Conservation (phyloP, 2,888 invertebrate genomes). For the Temnothorax ravouxi region DNA sequence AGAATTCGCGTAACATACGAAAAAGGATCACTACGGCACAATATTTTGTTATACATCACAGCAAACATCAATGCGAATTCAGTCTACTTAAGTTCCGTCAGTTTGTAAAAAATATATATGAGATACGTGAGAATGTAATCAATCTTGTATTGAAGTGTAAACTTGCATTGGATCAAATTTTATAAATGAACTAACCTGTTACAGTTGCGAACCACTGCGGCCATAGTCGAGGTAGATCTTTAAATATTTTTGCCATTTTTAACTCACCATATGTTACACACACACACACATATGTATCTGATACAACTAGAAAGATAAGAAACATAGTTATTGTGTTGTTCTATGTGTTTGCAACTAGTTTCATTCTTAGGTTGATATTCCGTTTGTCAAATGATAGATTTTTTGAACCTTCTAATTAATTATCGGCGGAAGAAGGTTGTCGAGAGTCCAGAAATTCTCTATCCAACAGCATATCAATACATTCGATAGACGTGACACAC, state of each 20-base stretch:
- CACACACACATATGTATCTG: no score
- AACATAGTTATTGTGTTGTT: background rate
- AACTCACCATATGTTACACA: background rate
- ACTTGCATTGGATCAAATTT: background rate
- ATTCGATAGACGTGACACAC: background rate
- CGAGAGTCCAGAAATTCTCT: background rate
- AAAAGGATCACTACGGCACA: conserved; percentile 68
- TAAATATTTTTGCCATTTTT: conserved; percentile 16
- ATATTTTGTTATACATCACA: conserved; percentile 19
- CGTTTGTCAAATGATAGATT: background rate
- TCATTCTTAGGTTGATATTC: background rate
- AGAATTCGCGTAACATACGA: no score
- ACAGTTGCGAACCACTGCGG: conserved; percentile 62
- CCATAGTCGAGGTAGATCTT: conserved; percentile 51
- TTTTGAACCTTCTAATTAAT: background rate
- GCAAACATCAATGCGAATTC: background rate
- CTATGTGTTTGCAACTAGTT: background rate
- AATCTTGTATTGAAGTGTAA: background rate
- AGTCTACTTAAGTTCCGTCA: no score
- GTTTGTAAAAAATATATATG: background rate
- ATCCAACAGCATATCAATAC: background rate
- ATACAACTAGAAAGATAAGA: background rate
- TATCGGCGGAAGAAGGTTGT: background rate
- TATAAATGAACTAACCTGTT: conserved; percentile 54
- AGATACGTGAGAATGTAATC: background rate